A percentile compares a stretch with the other conserved stretches of the same genome.
phyloP scores from a whole-genome alignment of 2,797 vertebrate genomes.

The Diplodus puntazzo region DNA sequence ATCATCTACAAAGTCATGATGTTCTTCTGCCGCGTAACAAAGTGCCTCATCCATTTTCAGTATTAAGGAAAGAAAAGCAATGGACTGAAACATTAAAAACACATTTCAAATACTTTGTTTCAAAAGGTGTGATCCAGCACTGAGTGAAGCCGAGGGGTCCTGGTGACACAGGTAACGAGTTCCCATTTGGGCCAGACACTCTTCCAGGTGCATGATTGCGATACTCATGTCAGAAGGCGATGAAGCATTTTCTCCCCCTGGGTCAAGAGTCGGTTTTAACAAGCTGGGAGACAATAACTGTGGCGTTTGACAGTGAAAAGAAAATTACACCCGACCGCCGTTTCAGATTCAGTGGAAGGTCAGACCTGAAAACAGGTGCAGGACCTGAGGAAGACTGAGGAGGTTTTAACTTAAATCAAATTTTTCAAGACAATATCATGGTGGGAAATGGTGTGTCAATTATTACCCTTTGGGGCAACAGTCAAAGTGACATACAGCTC shows the following conservation, averaged over 20 bases:
- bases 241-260: slow-evolving; percentile 57
- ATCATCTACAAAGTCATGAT: background rate
- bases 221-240: slow-evolving; percentile 60
- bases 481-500: no score
- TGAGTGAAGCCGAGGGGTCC: slow-evolving; percentile 60
- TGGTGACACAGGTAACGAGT: slow-evolving; percentile 79
- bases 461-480: no score
- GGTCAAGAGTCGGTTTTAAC: slow-evolving; percentile 64
- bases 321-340: slow-evolving; percentile 1
- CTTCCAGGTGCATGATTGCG: slow-evolving; percentile 71
- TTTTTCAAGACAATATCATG: background rate
- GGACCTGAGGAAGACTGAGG: background rate
- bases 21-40: background rate
- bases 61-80: background rate
- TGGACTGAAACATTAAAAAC: background rate
- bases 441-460: no score
- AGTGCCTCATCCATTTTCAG: background rate
- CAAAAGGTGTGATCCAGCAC: slow-evolving; percentile 19
- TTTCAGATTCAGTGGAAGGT: background rate
- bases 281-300: slow-evolving; percentile 49
- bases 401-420: background rate
- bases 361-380: background rate
- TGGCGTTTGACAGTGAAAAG: slow-evolving; percentile 48
- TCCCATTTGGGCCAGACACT: slow-evolving; percentile 62
- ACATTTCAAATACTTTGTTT: slow-evolving; percentile 40